phyloP scores from a whole-genome alignment of 2,888 invertebrate genomes.

The Augochlorella aurata region DNA sequence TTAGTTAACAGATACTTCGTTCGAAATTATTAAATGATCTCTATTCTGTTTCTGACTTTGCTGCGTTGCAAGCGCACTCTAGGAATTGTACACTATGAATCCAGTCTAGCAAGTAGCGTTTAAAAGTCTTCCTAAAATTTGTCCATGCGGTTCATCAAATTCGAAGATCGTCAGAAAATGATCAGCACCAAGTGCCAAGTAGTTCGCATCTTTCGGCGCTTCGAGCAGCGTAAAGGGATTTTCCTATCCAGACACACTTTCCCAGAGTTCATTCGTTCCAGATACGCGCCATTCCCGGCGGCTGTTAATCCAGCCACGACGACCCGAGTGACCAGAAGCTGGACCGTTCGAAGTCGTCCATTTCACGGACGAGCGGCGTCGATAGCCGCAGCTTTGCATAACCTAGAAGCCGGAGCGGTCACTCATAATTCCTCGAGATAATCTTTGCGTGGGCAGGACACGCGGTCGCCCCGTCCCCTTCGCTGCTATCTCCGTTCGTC shows the following conservation, averaged over 20 bases:
- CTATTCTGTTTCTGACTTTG: too few relatives aligned
- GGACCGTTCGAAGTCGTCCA: slow-evolving; percentile 17
- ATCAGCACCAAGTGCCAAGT: neutral
- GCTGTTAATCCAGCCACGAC: neutral
- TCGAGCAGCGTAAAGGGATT: neutral
- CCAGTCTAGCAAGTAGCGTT: too few relatives aligned
- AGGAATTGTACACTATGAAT: too few relatives aligned
- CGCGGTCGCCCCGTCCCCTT: slow-evolving; percentile 63
- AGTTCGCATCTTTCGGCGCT: neutral
- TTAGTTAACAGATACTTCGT: too few relatives aligned
- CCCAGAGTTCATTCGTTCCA: neutral
- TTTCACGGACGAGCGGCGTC: slow-evolving; percentile 59
- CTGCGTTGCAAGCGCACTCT: too few relatives aligned
- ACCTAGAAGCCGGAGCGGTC: slow-evolving; percentile 74
- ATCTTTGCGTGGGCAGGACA: slow-evolving; percentile 77
- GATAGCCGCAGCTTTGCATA: slow-evolving; percentile 69
- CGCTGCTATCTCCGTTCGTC: slow-evolving; percentile 70
- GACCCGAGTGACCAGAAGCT: slow-evolving; percentile 9
- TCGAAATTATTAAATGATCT: too few relatives aligned
- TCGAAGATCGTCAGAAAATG: neutral
- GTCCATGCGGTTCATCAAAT: neutral
- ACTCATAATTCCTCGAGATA: slow-evolving; percentile 79
- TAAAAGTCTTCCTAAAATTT: too few relatives aligned
- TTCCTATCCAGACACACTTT: neutral
- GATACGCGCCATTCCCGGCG: neutral